Evolutionary conservation across 1,140 invertebrate genomes (phyloP).

Genomic region (Latrodectus geometricus): DNA sequence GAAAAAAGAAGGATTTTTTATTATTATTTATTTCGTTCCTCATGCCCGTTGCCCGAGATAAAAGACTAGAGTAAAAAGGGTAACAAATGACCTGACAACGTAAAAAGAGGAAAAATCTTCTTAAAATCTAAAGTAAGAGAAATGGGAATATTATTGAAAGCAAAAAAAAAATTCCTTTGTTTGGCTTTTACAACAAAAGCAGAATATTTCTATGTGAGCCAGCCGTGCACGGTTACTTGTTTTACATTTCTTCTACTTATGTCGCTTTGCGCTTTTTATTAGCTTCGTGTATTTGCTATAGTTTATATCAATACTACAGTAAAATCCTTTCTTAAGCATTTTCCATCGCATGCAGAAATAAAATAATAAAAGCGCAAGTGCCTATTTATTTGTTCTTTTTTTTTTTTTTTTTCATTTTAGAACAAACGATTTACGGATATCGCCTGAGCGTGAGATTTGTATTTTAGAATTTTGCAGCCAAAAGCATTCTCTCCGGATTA

Average conservation of each 20-base stretch:
- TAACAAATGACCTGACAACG: constrained; percentile 55
- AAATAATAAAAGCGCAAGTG: neutral
- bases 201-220: too few relatives aligned
- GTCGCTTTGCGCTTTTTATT: neutral
- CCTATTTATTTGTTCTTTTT: neutral
- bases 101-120: constrained; percentile 35
- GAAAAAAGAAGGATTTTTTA: neutral
- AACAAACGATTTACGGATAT: neutral
- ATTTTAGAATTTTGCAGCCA: neutral
- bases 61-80: constrained; percentile 34
- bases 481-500: neutral
- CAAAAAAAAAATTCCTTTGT: neutral
- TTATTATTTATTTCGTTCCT: neutral
- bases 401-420: neutral
- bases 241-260: constrained; percentile 1
- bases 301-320: neutral
- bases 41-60: neutral
- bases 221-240: neutral
- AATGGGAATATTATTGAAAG: constrained; percentile 58
- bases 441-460: neutral
- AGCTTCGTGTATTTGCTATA: neutral
- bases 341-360: neutral
- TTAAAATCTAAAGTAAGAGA: constrained; percentile 53
- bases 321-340: neutral
- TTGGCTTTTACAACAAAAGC: neutral